A percentile compares a stretch with the other conserved stretches of the same genome.
These are phyloP conservation scores for Acipenser transmontanus DNA, from an alignment of 2,797 vertebrate species.

Conservation along the genomic window DNA sequence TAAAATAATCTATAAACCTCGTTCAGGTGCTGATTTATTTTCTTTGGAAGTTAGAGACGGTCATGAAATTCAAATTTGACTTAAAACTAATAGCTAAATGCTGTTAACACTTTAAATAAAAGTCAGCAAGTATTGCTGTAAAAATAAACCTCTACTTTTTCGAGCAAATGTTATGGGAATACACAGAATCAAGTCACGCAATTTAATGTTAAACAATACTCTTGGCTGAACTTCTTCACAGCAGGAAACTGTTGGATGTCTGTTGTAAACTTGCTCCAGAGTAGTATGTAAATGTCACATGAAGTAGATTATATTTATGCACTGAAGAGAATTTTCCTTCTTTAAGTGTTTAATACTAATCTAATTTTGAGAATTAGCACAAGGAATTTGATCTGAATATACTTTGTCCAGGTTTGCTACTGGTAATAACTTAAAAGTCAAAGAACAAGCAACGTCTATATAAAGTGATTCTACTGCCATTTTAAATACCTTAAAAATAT, in stretches of 20 bases:
- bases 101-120: constrained; percentile 51
- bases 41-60: constrained; percentile 53
- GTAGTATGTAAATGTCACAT: no score
- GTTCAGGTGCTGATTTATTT: constrained; percentile 64
- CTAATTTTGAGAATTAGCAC: background rate
- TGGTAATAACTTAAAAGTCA: no score
- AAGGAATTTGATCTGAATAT: background rate
- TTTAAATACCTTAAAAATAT: no score
- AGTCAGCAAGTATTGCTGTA: constrained; percentile 55
- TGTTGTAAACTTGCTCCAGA: no score
- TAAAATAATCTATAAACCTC: constrained; percentile 51
- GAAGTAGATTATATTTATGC: no score
- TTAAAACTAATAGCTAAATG: constrained; percentile 51
- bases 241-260: background rate
- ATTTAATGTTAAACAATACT: constrained; percentile 11
- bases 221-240: background rate
- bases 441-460: no score
- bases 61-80: constrained; percentile 57
- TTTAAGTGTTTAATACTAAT: no score
- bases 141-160: constrained; percentile 57
- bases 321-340: no score
- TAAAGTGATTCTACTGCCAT: no score
- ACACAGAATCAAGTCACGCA: constrained; percentile 18
- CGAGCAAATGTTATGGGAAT: constrained; percentile 23
- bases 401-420: no score